Percentiles rank a stretch among this genome's conserved stretches.
Evolutionary conservation across 2,888 invertebrate species (phyloP).

Genomic region (Orchesellides sinensis): DNA sequence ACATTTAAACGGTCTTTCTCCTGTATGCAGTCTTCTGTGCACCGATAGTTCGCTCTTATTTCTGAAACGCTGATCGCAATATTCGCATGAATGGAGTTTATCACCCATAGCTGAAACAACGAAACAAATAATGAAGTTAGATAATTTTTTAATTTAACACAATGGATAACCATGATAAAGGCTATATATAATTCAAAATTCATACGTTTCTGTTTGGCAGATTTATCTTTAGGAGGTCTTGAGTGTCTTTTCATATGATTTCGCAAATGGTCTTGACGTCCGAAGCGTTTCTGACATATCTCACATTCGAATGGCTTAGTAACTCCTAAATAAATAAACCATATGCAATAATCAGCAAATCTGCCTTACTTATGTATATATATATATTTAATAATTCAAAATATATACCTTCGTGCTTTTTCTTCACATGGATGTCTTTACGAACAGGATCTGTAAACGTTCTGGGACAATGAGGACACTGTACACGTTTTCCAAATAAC

Average conservation of each 20-base stretch:
- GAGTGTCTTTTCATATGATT: conserved; percentile 57
- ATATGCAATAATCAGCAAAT: background rate
- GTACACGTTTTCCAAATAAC: conserved; percentile 56
- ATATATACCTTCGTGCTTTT: conserved; percentile 64
- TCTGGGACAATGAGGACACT: conserved; percentile 49
- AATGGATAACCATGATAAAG: no score
- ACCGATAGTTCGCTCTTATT: conserved; percentile 59
- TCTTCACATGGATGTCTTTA: conserved; percentile 59
- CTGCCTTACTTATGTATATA: background rate
- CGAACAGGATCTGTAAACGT: conserved; percentile 49
- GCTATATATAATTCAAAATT: no score
- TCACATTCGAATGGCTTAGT: conserved; percentile 59
- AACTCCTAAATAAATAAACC: conserved; percentile 39
- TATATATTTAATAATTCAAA: background rate
- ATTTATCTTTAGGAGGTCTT: conserved; percentile 37
- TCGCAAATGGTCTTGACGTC: conserved; percentile 54
- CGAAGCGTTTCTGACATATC: conserved; percentile 59
- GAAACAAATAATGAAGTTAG: background rate
- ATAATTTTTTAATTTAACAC: no score
- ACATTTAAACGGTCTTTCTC: conserved; percentile 65
- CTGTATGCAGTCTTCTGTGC: conserved; percentile 62
- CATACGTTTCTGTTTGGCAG: conserved; percentile 31
- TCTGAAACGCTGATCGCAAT: conserved; percentile 54
- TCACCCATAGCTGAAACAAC: conserved; percentile 17
- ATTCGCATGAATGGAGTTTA: conserved; percentile 58